Percentiles rank a stretch among this genome's conserved stretches.
Evolutionary conservation across 2,888 invertebrate genomes (phyloP).

Genomic region (Antheraea yamamai): DNA sequence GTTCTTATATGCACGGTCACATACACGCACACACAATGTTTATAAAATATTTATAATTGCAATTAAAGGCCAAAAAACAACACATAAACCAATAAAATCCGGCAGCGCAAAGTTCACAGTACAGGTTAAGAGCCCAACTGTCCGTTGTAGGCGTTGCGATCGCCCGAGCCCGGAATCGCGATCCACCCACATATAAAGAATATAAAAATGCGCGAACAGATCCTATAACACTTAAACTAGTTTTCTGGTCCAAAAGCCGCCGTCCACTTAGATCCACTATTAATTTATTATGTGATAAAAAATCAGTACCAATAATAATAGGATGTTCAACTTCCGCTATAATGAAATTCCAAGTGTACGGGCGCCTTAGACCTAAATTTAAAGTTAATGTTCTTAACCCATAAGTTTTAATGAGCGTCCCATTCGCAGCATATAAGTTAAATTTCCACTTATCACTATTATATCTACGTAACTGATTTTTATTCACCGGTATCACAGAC

Average conservation of each 20-base stretch:
- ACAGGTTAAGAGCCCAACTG: too few species aligned
- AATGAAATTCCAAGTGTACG: constrained; percentile 24
- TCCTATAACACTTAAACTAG: constrained; percentile 10
- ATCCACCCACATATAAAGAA: too few species aligned
- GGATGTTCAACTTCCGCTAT: constrained; percentile 25
- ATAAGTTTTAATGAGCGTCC: constrained; percentile 22
- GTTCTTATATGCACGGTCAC: too few species aligned
- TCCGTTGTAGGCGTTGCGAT: too few species aligned
- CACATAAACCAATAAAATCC: too few species aligned
- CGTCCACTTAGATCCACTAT: constrained; percentile 18
- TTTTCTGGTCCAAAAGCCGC: constrained; percentile 15
- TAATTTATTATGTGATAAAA: constrained; percentile 19
- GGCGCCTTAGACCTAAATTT: constrained; percentile 23
- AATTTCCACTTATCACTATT: not conserved
- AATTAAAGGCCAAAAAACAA: too few species aligned
- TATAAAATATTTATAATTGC: too few species aligned
- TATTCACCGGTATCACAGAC: not conserved
- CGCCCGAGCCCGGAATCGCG: too few species aligned
- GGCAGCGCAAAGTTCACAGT: too few species aligned
- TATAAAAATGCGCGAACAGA: not conserved
- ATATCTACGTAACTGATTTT: not conserved
- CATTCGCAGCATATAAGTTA: constrained; percentile 24
- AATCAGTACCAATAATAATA: constrained; percentile 20
- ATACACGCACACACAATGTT: too few species aligned
- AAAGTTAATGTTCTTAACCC: constrained; percentile 19